Base-by-base conservation (phyloP, 1,140 invertebrate species). In the Dinoponera quadriceps region DNA sequence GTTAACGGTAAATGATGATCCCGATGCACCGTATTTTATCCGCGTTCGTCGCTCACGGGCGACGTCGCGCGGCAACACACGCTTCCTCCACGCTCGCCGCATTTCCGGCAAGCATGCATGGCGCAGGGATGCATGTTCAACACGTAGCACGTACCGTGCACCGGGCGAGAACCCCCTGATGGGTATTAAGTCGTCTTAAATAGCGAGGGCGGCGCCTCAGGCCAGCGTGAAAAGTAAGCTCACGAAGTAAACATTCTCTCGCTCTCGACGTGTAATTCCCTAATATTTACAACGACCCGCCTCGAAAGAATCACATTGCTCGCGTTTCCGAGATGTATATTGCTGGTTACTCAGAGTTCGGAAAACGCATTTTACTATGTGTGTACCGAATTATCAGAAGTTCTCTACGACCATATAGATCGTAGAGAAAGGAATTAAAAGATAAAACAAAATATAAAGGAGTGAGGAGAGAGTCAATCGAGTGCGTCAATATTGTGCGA, bases 101-200 rank as follows among this genome's bases (percentile, higher is more conserved):
- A 63, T 75, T 29, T 59, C 25, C 38, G n/a, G 3, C 27, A 7
- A 33, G 63, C 62, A 27, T 27, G 62, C 49, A 69, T 69, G 38
- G 49, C 55, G 49, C 75, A 60, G 51, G 25, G 38, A 5, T 7
- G 69, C 33, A 80, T 69, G 33, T 57, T 80, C 75, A 69, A 69
- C 75, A 80, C 65, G 65, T 80, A 71, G 51, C 65, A 57, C 65
- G 25, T 71, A 69, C 25, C 75, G 49, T 69, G 51, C 63, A 80
- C 33, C 65, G 69, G 33, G 22, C 75, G 33, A 69, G 51, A 14
- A 16, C 51, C 33, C 51, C n/a, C 65, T 78, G 54, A 20, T 27
- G 7, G 66, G 51, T 71, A 80, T 80, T 80, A 80, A 69, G 75
- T 80, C 14, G 63, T 80, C 75, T 69, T 80, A 80, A 80, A 66